A percentile compares a stretch with the other conserved stretches of the same genome.
These are phyloP conservation scores for Triops longicaudatus DNA, from an alignment of 1,140 invertebrate species.

Conservation along the genomic window DNA sequence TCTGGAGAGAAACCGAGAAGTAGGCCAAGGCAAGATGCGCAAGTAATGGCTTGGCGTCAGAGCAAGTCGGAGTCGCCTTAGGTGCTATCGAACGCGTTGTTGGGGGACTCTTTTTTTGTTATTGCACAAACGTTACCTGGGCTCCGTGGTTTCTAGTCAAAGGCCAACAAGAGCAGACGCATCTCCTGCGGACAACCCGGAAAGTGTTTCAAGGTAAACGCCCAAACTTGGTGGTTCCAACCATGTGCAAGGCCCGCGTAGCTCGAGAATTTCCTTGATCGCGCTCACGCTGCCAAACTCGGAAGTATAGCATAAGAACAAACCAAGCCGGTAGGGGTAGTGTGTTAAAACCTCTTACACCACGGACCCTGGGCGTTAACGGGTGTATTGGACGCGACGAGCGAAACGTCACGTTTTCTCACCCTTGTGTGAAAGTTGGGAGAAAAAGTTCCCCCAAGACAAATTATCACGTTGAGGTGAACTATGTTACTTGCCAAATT, in stretches of 20 bases:
- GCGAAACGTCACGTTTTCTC: too few species aligned
- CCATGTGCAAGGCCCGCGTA: neutral
- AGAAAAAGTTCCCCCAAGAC: too few species aligned
- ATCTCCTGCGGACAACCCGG: slow-evolving; percentile 4
- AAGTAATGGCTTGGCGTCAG: slow-evolving; percentile 6
- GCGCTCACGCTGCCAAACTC: neutral
- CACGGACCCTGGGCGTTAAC: too few species aligned
- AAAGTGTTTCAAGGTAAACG: slow-evolving; percentile 15
- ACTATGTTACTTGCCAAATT: too few species aligned
- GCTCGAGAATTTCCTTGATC: neutral
- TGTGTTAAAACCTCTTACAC: too few species aligned
- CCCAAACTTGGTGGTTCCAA: neutral
- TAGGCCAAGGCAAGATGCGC: slow-evolving; percentile 9
- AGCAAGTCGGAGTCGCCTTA: slow-evolving; percentile 1
- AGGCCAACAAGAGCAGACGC: neutral
- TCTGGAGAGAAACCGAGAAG: neutral
- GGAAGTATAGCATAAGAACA: neutral
- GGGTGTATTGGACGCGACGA: too few species aligned
- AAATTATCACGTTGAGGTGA: too few species aligned
- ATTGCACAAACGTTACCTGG: neutral
- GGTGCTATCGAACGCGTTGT: neutral
- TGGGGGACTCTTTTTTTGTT: neutral
- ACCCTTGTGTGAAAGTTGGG: too few species aligned
- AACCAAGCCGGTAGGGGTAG: neutral
- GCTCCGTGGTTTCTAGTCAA: neutral